Percentiles rank a stretch among this genome's conserved stretches.
These are phyloP conservation scores for Nyctibius bracteatus DNA, from an alignment of 2,113 vertebrate genomes.

Conservation along the genomic window DNA sequence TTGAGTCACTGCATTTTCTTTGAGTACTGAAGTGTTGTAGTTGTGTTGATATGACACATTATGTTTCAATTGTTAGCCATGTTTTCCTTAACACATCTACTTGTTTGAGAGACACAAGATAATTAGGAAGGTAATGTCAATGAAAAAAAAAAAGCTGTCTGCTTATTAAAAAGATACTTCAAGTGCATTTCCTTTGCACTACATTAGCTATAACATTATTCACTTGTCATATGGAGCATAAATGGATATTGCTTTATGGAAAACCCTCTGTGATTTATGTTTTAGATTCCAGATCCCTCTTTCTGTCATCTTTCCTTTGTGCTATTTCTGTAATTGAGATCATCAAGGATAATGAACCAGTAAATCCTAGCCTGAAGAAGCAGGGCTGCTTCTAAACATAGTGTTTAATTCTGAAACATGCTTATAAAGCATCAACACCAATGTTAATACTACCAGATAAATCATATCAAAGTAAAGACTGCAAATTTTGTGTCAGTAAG, in stretches of 20 bases:
- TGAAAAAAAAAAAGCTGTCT: not conserved
- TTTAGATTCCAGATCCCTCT: not conserved
- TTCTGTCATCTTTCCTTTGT: not conserved
- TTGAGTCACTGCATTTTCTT: not conserved
- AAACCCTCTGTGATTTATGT: not conserved
- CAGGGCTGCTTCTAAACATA: not conserved
- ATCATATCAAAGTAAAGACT: not conserved
- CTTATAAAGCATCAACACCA: not conserved
- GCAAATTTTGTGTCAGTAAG: not conserved
- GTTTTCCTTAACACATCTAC: not conserved
- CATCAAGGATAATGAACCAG: not conserved
- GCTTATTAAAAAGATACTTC: not conserved
- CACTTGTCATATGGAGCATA: not conserved
- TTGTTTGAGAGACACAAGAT: not conserved
- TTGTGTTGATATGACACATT: not conserved
- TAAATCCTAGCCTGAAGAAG: not conserved
- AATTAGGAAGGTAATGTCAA: not conserved
- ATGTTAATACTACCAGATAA: not conserved
- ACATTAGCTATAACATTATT: not conserved
- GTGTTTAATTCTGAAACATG: not conserved
- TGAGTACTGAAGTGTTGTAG: not conserved
- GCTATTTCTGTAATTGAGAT: not conserved
- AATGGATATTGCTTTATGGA: not conserved
- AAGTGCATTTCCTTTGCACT: not conserved
- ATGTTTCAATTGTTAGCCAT: not conserved